Evolutionary conservation across 2,113 vertebrate species (phyloP).

Genomic region (Caloenas nicobarica): DNA sequence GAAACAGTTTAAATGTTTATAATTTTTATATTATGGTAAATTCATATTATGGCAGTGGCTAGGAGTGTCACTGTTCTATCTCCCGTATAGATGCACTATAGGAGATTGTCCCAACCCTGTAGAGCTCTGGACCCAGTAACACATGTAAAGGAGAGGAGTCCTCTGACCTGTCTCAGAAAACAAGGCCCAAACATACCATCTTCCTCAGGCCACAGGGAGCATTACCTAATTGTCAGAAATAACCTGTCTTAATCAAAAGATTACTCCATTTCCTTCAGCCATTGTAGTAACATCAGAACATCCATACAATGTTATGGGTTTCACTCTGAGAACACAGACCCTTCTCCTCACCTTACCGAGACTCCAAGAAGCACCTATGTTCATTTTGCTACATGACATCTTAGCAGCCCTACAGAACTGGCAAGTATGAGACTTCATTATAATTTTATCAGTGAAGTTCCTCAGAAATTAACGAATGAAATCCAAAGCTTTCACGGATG

Average conservation of each 20-base stretch:
- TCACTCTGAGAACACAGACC: background rate
- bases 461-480: background rate
- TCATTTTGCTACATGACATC: background rate
- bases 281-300: background rate
- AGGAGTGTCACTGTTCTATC: background rate
- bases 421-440: background rate
- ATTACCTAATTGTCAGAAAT: background rate
- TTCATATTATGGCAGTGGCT: background rate
- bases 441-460: background rate
- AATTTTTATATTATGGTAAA: background rate
- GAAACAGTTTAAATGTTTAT: background rate
- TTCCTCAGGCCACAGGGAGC: background rate
- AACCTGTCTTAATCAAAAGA: background rate
- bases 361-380: background rate
- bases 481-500: background rate
- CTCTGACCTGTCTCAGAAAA: background rate
- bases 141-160: background rate
- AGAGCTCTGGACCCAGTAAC: background rate
- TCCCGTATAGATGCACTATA: fast-evolving
- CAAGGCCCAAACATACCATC: background rate
- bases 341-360: background rate
- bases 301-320: background rate
- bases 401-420: background rate
- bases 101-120: background rate
- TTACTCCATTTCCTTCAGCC: background rate